Percentiles rank a stretch among this genome's conserved stretches.
These are phyloP conservation scores for Philhelius pedissequus DNA, from an alignment of 2,888 invertebrate genomes.

Conservation along the genomic window DNA sequence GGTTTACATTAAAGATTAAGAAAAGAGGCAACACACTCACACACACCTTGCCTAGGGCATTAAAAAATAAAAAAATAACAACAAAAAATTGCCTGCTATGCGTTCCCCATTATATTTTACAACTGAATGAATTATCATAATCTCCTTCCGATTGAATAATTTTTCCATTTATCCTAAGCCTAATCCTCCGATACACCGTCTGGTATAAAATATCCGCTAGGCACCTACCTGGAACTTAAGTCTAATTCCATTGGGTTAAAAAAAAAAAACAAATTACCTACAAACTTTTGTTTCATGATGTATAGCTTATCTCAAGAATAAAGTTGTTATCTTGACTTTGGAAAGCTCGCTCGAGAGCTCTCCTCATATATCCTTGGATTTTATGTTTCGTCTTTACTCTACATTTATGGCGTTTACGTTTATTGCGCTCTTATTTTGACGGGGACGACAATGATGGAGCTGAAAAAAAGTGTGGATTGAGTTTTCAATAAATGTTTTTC, in stretches of 20 bases:
- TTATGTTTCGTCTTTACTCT: constrained; percentile 2
- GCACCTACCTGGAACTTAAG: background rate
- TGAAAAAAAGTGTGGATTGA: background rate
- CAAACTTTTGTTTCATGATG: background rate
- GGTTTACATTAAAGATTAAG: no score
- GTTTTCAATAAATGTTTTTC: constrained; percentile 5
- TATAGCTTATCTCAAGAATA: background rate
- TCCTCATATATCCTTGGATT: constrained; percentile 8
- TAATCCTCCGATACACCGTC: background rate
- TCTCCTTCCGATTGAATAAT: constrained; percentile 26
- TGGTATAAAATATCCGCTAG: background rate
- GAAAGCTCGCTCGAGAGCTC: no score
- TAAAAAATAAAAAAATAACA: no score
- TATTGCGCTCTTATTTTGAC: background rate
- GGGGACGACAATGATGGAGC: background rate
- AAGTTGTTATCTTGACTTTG: constrained; percentile 13
- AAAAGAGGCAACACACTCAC: no score
- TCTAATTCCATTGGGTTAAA: background rate
- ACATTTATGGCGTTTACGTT: constrained; percentile 1
- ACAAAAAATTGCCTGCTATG: background rate
- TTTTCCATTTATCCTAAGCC: constrained; percentile 7
- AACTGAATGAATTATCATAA: constrained; percentile 30
- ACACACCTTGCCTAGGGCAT: no score
- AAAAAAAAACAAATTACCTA: background rate
- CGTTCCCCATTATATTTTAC: background rate